These are phyloP conservation scores for Thunnus albacares DNA, from an alignment of 2,797 vertebrate genomes.

Conservation along the genomic window DNA sequence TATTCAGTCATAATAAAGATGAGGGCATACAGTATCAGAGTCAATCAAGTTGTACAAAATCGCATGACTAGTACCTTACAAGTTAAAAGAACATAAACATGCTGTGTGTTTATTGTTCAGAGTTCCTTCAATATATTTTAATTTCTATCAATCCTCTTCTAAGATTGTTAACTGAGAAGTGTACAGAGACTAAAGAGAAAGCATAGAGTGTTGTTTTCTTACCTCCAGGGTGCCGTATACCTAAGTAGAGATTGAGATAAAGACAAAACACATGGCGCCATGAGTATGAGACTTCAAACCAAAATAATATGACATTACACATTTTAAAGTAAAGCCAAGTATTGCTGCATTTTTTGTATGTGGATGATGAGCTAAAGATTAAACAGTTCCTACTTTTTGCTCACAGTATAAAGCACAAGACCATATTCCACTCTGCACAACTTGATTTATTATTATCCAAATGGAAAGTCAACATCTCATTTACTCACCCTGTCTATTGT, in stretches of 20 bases:
- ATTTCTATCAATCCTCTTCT: constrained; percentile 32
- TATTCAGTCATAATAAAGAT: constrained; percentile 10
- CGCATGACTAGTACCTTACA: constrained; percentile 10
- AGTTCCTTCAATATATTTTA: constrained; percentile 49
- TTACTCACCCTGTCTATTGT: constrained; percentile 65
- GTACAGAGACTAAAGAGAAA: constrained; percentile 11
- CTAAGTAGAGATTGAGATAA: constrained; percentile 60
- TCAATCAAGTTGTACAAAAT: constrained; percentile 1
- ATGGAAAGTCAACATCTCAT: not conserved
- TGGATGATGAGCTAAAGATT: constrained; percentile 5
- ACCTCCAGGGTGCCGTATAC: constrained; percentile 79
- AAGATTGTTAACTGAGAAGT: constrained; percentile 24
- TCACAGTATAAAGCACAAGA: not conserved
- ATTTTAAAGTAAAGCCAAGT: constrained; percentile 11
- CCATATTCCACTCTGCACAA: not conserved
- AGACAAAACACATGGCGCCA: constrained; percentile 70
- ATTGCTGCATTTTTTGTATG: not conserved
- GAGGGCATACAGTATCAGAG: not conserved
- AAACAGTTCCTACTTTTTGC: not conserved
- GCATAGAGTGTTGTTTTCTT: constrained; percentile 69
- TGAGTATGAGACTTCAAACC: constrained; percentile 39
- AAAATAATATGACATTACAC: constrained; percentile 51
- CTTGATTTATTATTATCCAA: not conserved
- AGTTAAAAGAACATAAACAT: not conserved
- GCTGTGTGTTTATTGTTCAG: not conserved